phyloP scores from a whole-genome alignment of 2,888 invertebrate species.

The Troides oblongomaculatus region DNA sequence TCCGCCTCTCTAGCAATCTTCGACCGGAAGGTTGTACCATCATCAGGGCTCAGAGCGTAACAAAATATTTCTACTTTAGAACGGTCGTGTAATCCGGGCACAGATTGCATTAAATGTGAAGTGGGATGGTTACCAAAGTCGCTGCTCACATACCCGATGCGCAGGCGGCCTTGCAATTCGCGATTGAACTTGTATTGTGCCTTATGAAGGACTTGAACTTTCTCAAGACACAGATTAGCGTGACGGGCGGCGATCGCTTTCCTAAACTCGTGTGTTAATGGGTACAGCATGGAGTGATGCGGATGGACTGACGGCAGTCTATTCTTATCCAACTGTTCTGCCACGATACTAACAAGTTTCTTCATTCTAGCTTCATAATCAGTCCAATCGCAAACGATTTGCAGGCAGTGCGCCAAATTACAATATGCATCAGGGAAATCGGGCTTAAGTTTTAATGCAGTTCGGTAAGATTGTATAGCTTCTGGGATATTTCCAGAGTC shows the following conservation, averaged over 20 bases:
- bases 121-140: conserved; percentile 99
- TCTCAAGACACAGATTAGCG: conserved; percentile 98
- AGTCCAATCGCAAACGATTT: conserved; percentile 99
- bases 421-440: conserved; percentile 99
- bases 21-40: conserved; percentile 98
- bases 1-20: conserved; percentile 97
- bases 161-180: conserved; percentile 86
- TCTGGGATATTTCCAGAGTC: conserved; percentile 99
- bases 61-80: conserved; percentile 93
- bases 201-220: conserved; percentile 97
- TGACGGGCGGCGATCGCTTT: conserved; percentile 98
- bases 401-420: conserved; percentile 98
- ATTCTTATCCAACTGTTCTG: conserved; percentile 98
- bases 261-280: conserved; percentile 95
- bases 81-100: conserved; percentile 96
- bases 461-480: conserved; percentile 98
- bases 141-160: conserved; percentile 98
- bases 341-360: conserved; percentile 96
- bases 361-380: conserved; percentile 99
- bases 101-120: conserved; percentile 99
- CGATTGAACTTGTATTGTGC: conserved; percentile 90
- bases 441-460: conserved; percentile 97
- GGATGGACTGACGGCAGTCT: conserved; percentile 99
- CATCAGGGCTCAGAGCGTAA: conserved; percentile 96
- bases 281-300: conserved; percentile 99